Base-by-base conservation (phyloP, 2,113 vertebrate genomes). In the Rhodinocichla rosea region DNA sequence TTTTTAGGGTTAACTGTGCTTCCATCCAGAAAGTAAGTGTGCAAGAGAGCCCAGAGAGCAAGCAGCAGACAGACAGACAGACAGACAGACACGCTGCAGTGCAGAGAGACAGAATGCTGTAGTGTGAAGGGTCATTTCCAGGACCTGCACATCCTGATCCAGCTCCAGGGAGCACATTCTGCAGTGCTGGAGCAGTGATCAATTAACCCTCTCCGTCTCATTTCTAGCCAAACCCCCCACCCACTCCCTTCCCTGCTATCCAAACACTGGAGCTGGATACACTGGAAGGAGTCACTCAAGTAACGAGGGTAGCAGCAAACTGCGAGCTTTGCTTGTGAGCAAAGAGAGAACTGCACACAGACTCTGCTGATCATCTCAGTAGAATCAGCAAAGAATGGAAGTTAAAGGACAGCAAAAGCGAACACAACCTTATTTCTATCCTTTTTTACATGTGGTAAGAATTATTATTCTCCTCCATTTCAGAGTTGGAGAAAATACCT, bases 191-290 rank as follows among this genome's bases (percentile, higher is more conserved):
- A 93, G 76, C 83, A 86, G 74, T 44, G 91, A 60, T 39, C 28
- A 67, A 96, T 94, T 94, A 95, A 95, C 87, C 57, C 92, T 68
- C 33, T 33, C n/a, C 89, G 95, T 91, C 95, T 94, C 17, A 88
- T 71, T 73, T 85, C 87, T 95, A 97, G 95, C 44, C 71, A 81
- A 93, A 55, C 35, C 40, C 55, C 90, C 69, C 76, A 77, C 80
- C 83, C 92, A 50, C 82, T 93, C 83, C 44, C 80, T 92, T 90
- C 93, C 81, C 55, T 92, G 91, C 85, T 87, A 93, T 78, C 77
- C 84, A 60, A 95, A 44, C 53, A 8, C 83, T 68, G 75, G 89
- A 71, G 90, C 94, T 67, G 80, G 56, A 95, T 40, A 78, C 39
- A 10, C 95, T 89, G 86, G 79, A 95, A n/a, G 39, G 79, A 97